A percentile compares a stretch with the other conserved stretches of the same genome.
These are phyloP conservation scores for Pseudochirops corinnae DNA, from an alignment of 2,797 vertebrate species.

Conservation along the genomic window DNA sequence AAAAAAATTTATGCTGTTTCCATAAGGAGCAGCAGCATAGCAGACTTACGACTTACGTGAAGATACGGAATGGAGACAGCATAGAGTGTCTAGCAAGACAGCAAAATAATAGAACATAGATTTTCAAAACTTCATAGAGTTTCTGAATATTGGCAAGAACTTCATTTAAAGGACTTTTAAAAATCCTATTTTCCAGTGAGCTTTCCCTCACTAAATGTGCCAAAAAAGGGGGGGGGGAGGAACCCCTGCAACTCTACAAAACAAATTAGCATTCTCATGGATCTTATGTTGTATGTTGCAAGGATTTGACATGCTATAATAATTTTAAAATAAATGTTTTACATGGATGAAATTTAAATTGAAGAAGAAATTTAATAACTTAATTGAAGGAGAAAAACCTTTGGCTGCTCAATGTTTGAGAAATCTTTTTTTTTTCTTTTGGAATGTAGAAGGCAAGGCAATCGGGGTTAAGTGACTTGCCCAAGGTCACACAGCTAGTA, in stretches of 20 bases:
- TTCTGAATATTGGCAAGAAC: not conserved
- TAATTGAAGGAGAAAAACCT: not conserved
- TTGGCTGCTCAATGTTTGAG: not conserved
- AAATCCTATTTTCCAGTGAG: not conserved
- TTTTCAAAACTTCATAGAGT: not conserved
- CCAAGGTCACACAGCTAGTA: too few species aligned
- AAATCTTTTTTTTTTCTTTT: too few species aligned
- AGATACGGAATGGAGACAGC: not conserved
- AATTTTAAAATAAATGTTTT: not conserved
- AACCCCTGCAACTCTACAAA: not conserved
- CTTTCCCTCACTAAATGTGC: not conserved
- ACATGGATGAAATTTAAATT: not conserved
- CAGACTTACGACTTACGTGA: not conserved
- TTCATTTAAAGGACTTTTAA: not conserved
- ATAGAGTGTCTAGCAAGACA: not conserved
- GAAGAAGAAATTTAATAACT: not conserved
- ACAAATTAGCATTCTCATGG: not conserved
- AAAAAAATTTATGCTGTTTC: not conserved
- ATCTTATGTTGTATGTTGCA: not conserved
- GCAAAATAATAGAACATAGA: not conserved
- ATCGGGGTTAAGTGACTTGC: too few species aligned
- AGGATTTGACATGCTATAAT: not conserved
- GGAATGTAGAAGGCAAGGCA: too few species aligned
- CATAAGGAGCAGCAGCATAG: not conserved
- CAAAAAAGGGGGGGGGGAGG: not conserved